Evolutionary conservation across 1,140 invertebrate genomes (phyloP).

Genomic region (Penaeus japonicus): DNA sequence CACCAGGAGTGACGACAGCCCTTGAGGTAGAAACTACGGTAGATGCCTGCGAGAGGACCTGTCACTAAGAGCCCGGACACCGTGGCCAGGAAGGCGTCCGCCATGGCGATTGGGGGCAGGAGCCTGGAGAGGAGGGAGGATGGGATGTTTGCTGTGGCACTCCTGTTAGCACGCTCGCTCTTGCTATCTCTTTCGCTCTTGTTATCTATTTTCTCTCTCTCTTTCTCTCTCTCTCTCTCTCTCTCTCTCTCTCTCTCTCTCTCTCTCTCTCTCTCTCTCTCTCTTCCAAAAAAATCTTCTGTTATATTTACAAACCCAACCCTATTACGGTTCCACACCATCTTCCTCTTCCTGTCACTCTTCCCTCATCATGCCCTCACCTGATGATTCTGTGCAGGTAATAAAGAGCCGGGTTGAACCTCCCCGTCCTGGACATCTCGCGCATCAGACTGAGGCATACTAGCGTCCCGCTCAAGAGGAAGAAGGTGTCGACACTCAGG

Average conservation of each 20-base stretch:
- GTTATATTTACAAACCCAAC: neutral
- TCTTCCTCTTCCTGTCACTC: neutral
- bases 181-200: neutral
- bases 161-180: neutral
- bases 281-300: neutral
- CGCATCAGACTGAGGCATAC: neutral
- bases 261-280: neutral
- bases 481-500: conserved; percentile 40
- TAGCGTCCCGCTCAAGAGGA: conserved; percentile 34
- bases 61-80: neutral
- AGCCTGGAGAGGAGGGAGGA: neutral
- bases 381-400: conserved; percentile 36
- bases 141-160: neutral
- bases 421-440: neutral
- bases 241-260: neutral
- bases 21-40: conserved; percentile 10
- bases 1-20: conserved; percentile 61
- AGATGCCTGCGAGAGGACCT: neutral
- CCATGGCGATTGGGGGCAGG: conserved; percentile 21
- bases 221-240: neutral
- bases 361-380: neutral
- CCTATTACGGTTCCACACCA: neutral
- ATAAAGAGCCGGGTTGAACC: conserved; percentile 23
- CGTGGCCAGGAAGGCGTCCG: neutral
- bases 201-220: neutral